Conservation (phyloP, 2,113 vertebrate species). For the Ophthalmolycus amberensis region DNA sequence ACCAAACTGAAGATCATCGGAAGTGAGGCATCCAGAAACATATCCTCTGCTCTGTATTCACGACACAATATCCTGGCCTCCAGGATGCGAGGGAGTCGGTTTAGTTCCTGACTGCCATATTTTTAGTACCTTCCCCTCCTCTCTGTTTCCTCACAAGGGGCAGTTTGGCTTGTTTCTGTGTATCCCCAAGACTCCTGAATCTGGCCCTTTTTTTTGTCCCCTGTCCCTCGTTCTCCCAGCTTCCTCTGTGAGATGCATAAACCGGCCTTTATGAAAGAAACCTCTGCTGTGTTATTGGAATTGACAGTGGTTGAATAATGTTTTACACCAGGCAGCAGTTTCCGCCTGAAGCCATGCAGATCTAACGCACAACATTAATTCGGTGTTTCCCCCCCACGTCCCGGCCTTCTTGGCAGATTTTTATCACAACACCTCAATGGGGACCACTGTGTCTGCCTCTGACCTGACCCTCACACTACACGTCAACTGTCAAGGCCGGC, state of each 20-base stretch:
- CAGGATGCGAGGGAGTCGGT: slow-evolving; percentile 27
- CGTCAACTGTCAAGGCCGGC: slow-evolving; percentile 12
- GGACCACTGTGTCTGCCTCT: slow-evolving; percentile 54
- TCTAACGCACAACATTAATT: slow-evolving; percentile 64
- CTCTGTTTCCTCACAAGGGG: slow-evolving; percentile 39
- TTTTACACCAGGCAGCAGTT: slow-evolving; percentile 58
- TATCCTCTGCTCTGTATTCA: not conserved
- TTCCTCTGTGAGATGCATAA: slow-evolving; percentile 60
- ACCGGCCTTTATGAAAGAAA: slow-evolving; percentile 51
- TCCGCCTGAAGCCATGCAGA: slow-evolving; percentile 49
- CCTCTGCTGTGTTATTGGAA: slow-evolving; percentile 43
- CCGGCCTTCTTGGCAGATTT: slow-evolving; percentile 56
- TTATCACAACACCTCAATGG: slow-evolving; percentile 66
- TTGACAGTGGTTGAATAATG: slow-evolving; percentile 69
- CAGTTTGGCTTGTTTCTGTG: slow-evolving; percentile 53
- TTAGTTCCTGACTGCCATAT: slow-evolving; percentile 41
- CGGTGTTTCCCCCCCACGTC: slow-evolving; percentile 40
- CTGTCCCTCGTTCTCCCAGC: slow-evolving; percentile 27
- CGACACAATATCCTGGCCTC: slow-evolving; percentile 25
- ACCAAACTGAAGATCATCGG: slow-evolving; percentile 32
- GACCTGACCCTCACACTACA: not conserved
- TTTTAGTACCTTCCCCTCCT: slow-evolving; percentile 20
- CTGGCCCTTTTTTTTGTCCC: slow-evolving; percentile 15
- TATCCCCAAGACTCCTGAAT: slow-evolving; percentile 53
- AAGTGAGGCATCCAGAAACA: slow-evolving; percentile 35